Conservation (phyloP, 2,113 vertebrate genomes). For the Scatophagus argus region DNA sequence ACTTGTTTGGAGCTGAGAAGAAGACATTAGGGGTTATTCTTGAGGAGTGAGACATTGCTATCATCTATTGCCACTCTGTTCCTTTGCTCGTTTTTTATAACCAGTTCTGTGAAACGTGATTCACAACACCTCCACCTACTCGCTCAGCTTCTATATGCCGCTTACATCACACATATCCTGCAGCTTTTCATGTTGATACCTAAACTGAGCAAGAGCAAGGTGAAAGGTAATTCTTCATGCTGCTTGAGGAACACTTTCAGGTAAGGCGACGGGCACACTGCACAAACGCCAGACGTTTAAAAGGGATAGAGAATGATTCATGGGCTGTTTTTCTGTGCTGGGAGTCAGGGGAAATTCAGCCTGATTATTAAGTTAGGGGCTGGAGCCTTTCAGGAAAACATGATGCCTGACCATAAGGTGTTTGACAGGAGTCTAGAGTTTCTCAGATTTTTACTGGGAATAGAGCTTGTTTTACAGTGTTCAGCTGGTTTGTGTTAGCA, state of each 20-base stretch:
- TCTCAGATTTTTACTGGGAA: slow-evolving; percentile 24
- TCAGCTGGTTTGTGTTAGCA: slow-evolving; percentile 59
- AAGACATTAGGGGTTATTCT: slow-evolving; percentile 3
- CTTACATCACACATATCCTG: slow-evolving; percentile 31
- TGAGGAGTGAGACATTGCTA: neutral
- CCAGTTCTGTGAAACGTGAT: slow-evolving; percentile 12
- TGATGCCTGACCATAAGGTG: slow-evolving; percentile 33
- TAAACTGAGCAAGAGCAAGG: slow-evolving; percentile 17
- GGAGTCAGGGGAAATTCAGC: slow-evolving; percentile 23
- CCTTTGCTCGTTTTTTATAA: neutral
- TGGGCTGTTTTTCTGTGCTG: slow-evolving; percentile 29
- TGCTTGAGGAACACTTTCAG: slow-evolving; percentile 15
- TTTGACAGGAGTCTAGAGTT: slow-evolving; percentile 44
- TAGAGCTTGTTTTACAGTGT: neutral
- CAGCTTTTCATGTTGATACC: slow-evolving; percentile 13
- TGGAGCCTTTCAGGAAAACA: slow-evolving; percentile 42
- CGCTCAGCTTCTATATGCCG: neutral
- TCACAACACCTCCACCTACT: slow-evolving; percentile 24
- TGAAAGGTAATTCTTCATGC: slow-evolving; percentile 44
- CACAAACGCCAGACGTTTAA: slow-evolving; percentile 28
- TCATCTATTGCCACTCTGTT: slow-evolving; percentile 2
- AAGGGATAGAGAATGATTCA: slow-evolving; percentile 28
- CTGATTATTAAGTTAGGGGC: slow-evolving; percentile 53
- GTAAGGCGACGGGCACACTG: slow-evolving; percentile 20
- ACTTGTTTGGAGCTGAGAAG: neutral